These are phyloP conservation scores for Brenthis hecate DNA, from an alignment of 2,888 invertebrate species.

Conservation along the genomic window DNA sequence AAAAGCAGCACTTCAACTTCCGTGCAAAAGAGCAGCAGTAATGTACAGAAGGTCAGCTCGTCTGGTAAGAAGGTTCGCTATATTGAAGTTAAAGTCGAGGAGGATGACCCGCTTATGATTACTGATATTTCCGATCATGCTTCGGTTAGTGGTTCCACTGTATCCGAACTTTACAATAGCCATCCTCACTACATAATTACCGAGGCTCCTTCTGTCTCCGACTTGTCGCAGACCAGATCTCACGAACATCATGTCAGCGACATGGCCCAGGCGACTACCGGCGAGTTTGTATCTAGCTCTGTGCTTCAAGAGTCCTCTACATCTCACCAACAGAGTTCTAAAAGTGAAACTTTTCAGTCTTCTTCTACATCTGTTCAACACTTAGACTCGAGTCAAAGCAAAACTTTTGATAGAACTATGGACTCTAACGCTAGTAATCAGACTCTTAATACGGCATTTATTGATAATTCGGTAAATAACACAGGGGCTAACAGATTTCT, in stretches of 20 bases:
- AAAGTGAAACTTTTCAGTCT: slow-evolving; percentile 70
- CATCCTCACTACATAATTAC: slow-evolving; percentile 80
- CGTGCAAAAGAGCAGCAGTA: slow-evolving; percentile 70
- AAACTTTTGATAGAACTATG: slow-evolving; percentile 66
- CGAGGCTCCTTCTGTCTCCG: slow-evolving; percentile 75
- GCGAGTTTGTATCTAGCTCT: slow-evolving; percentile 73
- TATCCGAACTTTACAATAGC: slow-evolving; percentile 78
- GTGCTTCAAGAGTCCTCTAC: slow-evolving; percentile 66
- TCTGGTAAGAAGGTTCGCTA: slow-evolving; percentile 78
- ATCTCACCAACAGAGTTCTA: slow-evolving; percentile 70
- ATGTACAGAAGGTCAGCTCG: slow-evolving; percentile 70
- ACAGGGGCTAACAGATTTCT: slow-evolving; percentile 54
- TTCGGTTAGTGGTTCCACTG: slow-evolving; percentile 73
- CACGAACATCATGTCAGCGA: slow-evolving; percentile 70
- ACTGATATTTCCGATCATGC: slow-evolving; percentile 76
- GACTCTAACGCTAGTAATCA: slow-evolving; percentile 67
- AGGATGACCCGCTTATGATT: slow-evolving; percentile 80
- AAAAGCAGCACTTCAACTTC: slow-evolving; percentile 70
- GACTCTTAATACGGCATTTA: slow-evolving; percentile 73
- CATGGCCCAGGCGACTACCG: slow-evolving; percentile 70
- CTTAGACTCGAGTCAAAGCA: slow-evolving; percentile 66
- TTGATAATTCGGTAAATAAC: slow-evolving; percentile 58
- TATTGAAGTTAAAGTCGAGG: slow-evolving; percentile 80
- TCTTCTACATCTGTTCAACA: slow-evolving; percentile 71
- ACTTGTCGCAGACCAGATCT: slow-evolving; percentile 70